Evolutionary conservation across 2,113 vertebrate genomes (phyloP), one percentile per base, ranked within the genome.

Genomic region (Lagenorhynchus albirostris): DNA sequence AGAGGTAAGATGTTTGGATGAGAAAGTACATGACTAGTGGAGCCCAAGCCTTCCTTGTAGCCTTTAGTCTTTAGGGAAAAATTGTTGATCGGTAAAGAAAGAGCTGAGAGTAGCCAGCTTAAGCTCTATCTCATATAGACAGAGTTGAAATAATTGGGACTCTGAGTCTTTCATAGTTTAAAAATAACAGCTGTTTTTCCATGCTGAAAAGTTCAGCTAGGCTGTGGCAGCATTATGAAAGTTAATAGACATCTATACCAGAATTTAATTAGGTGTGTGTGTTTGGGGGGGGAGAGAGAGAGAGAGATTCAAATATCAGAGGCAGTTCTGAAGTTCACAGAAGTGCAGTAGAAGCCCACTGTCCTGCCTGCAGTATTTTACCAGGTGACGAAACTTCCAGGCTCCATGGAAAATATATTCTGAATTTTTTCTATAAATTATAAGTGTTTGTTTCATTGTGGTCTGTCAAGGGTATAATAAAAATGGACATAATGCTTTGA

Each of bases 71-170:
- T 65, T 4, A 38, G 88, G 55, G 76, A 86, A 98, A 97, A 97
- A 47, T 23, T 47, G 6, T 97, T 58, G 29, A 21, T 95, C 88
- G 38, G 44, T 89, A 79, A 79, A 97, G 67, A 98, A 97, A 97
- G 84, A 86, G 92, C 87, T 97, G 20, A 44, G 80, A 81, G 79
- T 82, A 95, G 90, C 76, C 91, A 97, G 41, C 85, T 85, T 92
- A 92, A 79, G 93, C 84, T 97, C 44, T 60, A 63, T 90, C 91
- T 96, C 97, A 36, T 71, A 96, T 92, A 95, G 94, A 97, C 82
- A 97, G 95, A 96, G 44, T 97, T 98, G 94, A 98, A 98, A 97
- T 97, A 95, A 95, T 94, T 96, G 82, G 83, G 94, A 95, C 65
- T 79, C 44, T 65, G 97, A 97, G 67, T 83, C 55, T 97, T 98